These are phyloP conservation scores for Dasyornis broadbenti DNA, from an alignment of 2,113 vertebrate species.

Conservation along the genomic window DNA sequence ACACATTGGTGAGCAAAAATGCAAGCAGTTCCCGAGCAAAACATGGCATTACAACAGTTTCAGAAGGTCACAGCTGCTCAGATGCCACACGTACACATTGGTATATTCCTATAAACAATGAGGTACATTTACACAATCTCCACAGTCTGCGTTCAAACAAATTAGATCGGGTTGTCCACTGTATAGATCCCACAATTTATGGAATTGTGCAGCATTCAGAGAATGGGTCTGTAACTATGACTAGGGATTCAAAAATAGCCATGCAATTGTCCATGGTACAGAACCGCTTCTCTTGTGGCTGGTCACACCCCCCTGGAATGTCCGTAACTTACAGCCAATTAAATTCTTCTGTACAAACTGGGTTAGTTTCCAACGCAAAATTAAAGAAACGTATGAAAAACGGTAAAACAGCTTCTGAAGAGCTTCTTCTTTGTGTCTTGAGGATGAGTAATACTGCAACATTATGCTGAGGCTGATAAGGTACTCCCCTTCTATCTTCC, in stretches of 20 bases:
- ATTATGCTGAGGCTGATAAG: constrained; percentile 75
- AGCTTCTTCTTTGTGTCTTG: constrained; percentile 77
- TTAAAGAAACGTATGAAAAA: constrained; percentile 65
- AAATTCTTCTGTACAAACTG: constrained; percentile 73
- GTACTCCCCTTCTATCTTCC: constrained; percentile 75
- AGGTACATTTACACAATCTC: constrained; percentile 74
- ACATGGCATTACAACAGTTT: constrained; percentile 73
- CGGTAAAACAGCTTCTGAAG: constrained; percentile 69
- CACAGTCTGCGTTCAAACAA: constrained; percentile 83
- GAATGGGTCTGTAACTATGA: constrained; percentile 56
- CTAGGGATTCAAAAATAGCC: constrained; percentile 62
- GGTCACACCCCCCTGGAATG: constrained; percentile 67
- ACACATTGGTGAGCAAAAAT: constrained; percentile 68
- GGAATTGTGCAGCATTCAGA: constrained; percentile 61
- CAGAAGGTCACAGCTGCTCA: constrained; percentile 67
- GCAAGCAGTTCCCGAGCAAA: constrained; percentile 74
- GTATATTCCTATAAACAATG: constrained; percentile 74
- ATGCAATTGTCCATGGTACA: constrained; percentile 70
- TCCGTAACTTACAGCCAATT: constrained; percentile 76
- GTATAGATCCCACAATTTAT: constrained; percentile 59
- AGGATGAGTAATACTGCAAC: constrained; percentile 73
- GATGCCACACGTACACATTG: constrained; percentile 73
- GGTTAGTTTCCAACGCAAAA: constrained; percentile 74
- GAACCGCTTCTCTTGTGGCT: constrained; percentile 73
- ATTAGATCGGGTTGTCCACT: constrained; percentile 69